A percentile compares a stretch with the other conserved stretches of the same genome.
phyloP scores from a whole-genome alignment of 2,888 invertebrate genomes.

The Papilio elwesi region DNA sequence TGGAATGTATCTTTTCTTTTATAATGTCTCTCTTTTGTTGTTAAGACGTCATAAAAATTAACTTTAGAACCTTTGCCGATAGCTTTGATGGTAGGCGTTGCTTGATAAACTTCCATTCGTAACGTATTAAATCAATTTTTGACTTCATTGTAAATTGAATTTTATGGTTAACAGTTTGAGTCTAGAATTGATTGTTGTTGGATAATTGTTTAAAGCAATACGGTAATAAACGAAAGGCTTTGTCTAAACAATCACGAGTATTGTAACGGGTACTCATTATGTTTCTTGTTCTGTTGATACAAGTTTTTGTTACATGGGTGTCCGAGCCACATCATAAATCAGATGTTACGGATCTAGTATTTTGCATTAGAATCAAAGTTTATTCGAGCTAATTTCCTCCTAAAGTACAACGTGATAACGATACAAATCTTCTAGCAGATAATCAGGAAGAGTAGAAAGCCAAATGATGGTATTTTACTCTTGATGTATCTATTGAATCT shows the following conservation, averaged over 20 bases:
- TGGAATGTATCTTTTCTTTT: slow-evolving; percentile 71
- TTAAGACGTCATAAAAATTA: slow-evolving; percentile 79
- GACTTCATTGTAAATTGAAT: slow-evolving; percentile 37
- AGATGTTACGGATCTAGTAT: slow-evolving; percentile 62
- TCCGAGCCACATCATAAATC: slow-evolving; percentile 82
- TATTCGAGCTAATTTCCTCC: slow-evolving; percentile 50
- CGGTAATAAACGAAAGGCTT: slow-evolving; percentile 56
- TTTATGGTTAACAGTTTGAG: slow-evolving; percentile 43
- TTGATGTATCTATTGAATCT: slow-evolving; percentile 73
- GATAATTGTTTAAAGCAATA: slow-evolving; percentile 47
- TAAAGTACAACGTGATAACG: slow-evolving; percentile 44
- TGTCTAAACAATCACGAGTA: slow-evolving; percentile 83
- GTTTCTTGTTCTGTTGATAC: slow-evolving; percentile 79
- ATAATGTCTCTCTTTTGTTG: slow-evolving; percentile 70
- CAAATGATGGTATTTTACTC: slow-evolving; percentile 69
- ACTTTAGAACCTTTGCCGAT: slow-evolving; percentile 75
- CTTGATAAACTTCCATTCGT: slow-evolving; percentile 44
- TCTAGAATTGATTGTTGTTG: slow-evolving; percentile 43
- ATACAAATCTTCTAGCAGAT: neutral
- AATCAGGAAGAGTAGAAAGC: slow-evolving; percentile 44
- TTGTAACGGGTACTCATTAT: slow-evolving; percentile 79
- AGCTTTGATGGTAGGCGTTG: slow-evolving; percentile 76
- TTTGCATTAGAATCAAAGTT: slow-evolving; percentile 44
- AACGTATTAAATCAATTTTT: slow-evolving; percentile 45
- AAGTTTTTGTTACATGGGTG: slow-evolving; percentile 78